phyloP scores from a whole-genome alignment of 2,797 vertebrate genomes.

The Hoplostethus mediterraneus region DNA sequence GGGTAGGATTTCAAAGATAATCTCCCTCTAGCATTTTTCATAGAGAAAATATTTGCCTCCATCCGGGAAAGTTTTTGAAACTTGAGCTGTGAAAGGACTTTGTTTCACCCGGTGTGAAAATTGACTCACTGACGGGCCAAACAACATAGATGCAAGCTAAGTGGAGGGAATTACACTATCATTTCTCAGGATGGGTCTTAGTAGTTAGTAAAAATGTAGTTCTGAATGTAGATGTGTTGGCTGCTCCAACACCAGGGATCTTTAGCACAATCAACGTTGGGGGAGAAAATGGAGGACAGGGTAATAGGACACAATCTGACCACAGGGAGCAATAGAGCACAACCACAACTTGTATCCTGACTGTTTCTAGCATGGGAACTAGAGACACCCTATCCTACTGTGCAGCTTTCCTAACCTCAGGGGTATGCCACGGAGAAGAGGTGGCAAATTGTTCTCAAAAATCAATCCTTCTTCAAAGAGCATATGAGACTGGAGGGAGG shows the following conservation, averaged over 20 bases:
- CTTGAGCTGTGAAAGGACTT: conserved; percentile 29
- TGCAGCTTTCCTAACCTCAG: conserved; percentile 33
- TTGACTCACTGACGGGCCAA: conserved; percentile 41
- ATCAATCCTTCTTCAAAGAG: conserved; percentile 41
- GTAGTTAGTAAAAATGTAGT: conserved; percentile 30
- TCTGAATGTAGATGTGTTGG: conserved; percentile 27
- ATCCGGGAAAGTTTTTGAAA: conserved; percentile 17
- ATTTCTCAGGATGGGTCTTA: conserved; percentile 59
- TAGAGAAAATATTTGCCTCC: conserved; percentile 5
- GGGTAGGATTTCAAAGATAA: background rate
- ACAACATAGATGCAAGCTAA: conserved; percentile 52
- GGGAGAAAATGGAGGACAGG: conserved; percentile 30
- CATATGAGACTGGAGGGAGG: conserved; percentile 17
- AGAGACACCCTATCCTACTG: conserved; percentile 37
- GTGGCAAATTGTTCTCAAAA: conserved; percentile 42
- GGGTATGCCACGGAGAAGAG: conserved; percentile 31
- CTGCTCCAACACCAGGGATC: conserved; percentile 44
- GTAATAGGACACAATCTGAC: conserved; percentile 59
- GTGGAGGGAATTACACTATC: conserved; percentile 56
- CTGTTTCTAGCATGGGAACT: conserved; percentile 48
- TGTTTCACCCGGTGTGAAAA: conserved; percentile 49
- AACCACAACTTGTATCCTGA: conserved; percentile 45
- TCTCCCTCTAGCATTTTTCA: background rate
- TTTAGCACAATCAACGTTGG: conserved; percentile 44
- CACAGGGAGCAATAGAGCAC: conserved; percentile 41